A percentile compares a stretch with the other conserved stretches of the same genome.
Conservation (phyloP, 2,888 invertebrate genomes). For the Nemoura dubitans region DNA sequence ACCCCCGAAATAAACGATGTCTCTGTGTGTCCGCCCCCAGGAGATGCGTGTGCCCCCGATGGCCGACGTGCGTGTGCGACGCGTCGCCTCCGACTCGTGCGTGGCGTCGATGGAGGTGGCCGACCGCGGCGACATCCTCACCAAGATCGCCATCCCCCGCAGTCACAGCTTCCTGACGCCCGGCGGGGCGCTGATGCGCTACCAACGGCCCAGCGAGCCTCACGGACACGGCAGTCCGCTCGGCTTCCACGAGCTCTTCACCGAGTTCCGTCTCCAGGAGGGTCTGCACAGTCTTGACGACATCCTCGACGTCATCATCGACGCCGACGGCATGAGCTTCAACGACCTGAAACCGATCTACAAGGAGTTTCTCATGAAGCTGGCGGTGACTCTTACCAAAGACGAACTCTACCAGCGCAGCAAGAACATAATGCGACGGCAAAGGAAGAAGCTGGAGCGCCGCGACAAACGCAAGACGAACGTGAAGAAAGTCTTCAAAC, state of each 20-base stretch:
- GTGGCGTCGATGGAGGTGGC: slow-evolving; percentile 56
- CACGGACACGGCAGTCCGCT: slow-evolving; percentile 78
- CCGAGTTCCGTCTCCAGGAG: slow-evolving; percentile 87
- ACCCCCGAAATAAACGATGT: no score
- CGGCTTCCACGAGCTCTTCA: slow-evolving; percentile 87
- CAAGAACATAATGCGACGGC: slow-evolving; percentile 87
- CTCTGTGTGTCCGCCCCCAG: background rate
- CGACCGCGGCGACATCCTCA: slow-evolving; percentile 81
- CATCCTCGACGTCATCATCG: slow-evolving; percentile 87
- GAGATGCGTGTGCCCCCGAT: background rate
- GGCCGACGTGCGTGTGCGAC: slow-evolving; percentile 28
- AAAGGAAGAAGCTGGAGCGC: slow-evolving; percentile 75
- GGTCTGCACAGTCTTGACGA: slow-evolving; percentile 89
- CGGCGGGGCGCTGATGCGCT: slow-evolving; percentile 74
- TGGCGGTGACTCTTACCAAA: slow-evolving; percentile 89
- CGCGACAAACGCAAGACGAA: slow-evolving; percentile 62
- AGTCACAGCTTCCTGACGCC: slow-evolving; percentile 87
- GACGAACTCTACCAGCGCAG: slow-evolving; percentile 91
- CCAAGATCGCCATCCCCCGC: slow-evolving; percentile 86
- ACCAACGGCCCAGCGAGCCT: slow-evolving; percentile 55
- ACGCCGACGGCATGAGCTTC: slow-evolving; percentile 92
- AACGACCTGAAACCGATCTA: slow-evolving; percentile 92
- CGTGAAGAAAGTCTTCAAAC: slow-evolving; percentile 65
- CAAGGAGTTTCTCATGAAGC: slow-evolving; percentile 86
- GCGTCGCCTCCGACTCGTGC: slow-evolving; percentile 40